Evolutionary conservation across 2,113 vertebrate species (phyloP), one percentile per base, ranked within the genome.

Genomic region (Quiscalus mexicanus): DNA sequence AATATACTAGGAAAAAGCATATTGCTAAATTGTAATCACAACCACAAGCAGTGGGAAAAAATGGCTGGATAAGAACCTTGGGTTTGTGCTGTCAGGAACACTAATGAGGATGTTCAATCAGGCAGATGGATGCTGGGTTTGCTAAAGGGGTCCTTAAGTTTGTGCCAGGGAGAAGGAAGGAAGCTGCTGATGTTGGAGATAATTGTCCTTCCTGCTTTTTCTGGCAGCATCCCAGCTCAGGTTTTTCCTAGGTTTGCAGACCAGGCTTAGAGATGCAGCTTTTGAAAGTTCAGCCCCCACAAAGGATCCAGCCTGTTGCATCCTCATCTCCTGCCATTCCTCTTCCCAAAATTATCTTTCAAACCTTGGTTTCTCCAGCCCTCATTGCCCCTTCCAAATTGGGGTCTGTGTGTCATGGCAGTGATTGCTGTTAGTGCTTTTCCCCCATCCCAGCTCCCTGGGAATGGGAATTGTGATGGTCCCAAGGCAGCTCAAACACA

Each of bases 371-470:
- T 83, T 83, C 53, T 42, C 22, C 25, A 52, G 12, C 22, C 22
- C 8, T 68, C 18, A 4, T 27, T 65, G 19, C 18, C 10, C 14
- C 9, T 49, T 55, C 55, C 53, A 47, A 16, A 4, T 11, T 7
- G 1, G 3, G 24, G 37, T 47, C 45, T 49, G 15, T 49, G 59
- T 39, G 42, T 28, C 11, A 3, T 15, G 47, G 35, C 69, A 63
- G 60, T 31, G 39, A 47, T 50, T 55, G 24, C 41, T 76, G 19
- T 53, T 19, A 31, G 31, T 16, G 31, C 6, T 30, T 64, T 14
- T 4, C 1, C 1, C 5, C 6, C 8, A 4, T 37, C 20, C 49
- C 28, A 45, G 0, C 31, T 76, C 58, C 31, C 45, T 65, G 44
- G 41, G 47, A 21, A 6, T 65, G n/a, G n/a, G 27, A 69, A 24